Evolutionary conservation across 2,113 vertebrate species (phyloP), one percentile per base, ranked within the genome.

Genomic region (Romanogobio albipinnatus): DNA sequence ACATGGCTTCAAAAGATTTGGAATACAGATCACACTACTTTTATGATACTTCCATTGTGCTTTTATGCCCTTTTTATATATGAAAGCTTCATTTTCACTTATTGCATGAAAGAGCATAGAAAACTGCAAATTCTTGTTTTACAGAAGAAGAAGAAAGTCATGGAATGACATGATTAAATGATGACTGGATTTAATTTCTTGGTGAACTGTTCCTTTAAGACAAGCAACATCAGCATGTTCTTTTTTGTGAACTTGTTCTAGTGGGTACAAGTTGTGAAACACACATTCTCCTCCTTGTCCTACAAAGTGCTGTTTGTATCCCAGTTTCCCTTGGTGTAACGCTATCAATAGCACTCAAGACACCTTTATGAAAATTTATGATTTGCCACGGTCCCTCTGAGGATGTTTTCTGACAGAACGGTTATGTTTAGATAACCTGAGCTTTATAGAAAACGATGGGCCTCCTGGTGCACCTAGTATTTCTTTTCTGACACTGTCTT

Each of bases 401-500:
- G 13, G 59, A 43, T 45, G 14, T 79, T 39, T 80, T 73, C 78
- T 81, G n/a, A 61, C 75, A 76, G 43, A 62, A 62, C 56, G 14
- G 61, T 66, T 84, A 26, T 77, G 58, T 82, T 82, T 76, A 80
- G 80, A 58, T 36, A 47, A 53, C 76, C 45, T 75, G 49, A 53
- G 58, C n/a, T 86, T 49, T 82, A 76, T 66, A 81, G 61, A 62
- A 76, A 68, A 53, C n/a, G 66, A 71, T 58, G 51, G 51, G 64
- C 22, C 43, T 80, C 29, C 19, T 17, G 17, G 56, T 45, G 53
- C 24, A 6, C 47, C 47, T 61, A 75, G 59, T 80, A 87, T 61
- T 90, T 86, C 22, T 76, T 85, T 89, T 86, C 90, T 84, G 88
- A 78, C 86, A 2, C 87, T 90, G 78, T 91, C 91, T 86, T 91